Evolutionary conservation across 37 sponge, comb jelly and placozoan genomes (phyloP), one percentile per base, ranked within the genome.

Genomic region (Halisarca cf. caerulea): DNA sequence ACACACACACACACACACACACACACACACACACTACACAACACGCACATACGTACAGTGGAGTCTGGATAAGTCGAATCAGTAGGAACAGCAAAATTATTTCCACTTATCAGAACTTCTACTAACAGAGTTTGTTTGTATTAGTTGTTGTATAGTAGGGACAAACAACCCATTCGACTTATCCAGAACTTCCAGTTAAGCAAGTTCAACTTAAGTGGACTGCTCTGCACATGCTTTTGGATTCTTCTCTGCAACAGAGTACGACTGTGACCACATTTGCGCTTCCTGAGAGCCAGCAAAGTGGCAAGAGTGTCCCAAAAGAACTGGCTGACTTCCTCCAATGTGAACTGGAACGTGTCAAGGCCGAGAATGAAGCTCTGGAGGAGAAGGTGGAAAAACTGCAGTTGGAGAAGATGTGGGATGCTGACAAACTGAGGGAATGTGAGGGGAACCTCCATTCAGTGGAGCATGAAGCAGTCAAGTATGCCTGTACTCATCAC

Each of bases 391-490:
- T 87, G 80, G 90, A 89, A 0, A 40, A 84, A 57, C 80, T 87
- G 77, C 20, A 83, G 32, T 80, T 68, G 27, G 90, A 93, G 90
- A 59, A 84, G 53, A 33, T 89, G 23, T 87, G 85, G 84, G 93
- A 89, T 59, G 59, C 44, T 24, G 85, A 86, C 80, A 93, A 93
- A 33, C 78, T 93, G 64, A 79, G 81, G 21, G 90, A 93, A 34
- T 39, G 82, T 11, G 87, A 93, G 62, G 77, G 74, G 28, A 86
- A 86, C 40, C 84, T 93, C 6, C 69, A 87, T 51, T 71, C 60
- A 11, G 60, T 60, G 3, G 87, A 93, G 68, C 85, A 84, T 58
- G 86, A 91, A 78, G 77, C 77, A 40, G 45, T 74, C 25, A 74
- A 23, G 77, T 74, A 44, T 40, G 45, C 6, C 57, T 55, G 11